Conservation (phyloP, 2,113 vertebrate genomes). For the Heterotilapia buettikoferi region DNA sequence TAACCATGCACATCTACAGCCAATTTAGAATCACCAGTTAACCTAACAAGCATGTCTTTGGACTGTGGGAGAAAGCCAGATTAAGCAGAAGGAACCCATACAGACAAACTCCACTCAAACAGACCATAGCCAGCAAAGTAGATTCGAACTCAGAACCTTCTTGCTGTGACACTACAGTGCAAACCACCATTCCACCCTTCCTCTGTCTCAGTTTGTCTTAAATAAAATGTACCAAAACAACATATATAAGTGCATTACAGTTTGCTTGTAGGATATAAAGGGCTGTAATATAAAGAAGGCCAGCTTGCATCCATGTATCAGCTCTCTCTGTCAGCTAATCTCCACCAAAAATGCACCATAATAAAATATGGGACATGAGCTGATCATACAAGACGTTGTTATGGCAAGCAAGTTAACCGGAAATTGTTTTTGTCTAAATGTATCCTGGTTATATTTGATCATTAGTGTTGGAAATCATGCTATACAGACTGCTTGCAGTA, state of each 20-base stretch:
- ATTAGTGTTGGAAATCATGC: background rate
- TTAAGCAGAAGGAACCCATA: background rate
- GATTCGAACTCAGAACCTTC: background rate
- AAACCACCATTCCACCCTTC: background rate
- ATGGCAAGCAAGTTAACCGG: background rate
- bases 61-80: background rate
- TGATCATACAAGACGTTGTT: background rate
- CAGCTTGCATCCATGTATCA: background rate
- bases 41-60: background rate
- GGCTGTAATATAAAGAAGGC: background rate
- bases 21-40: background rate
- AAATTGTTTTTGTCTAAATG: background rate
- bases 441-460: background rate
- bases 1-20: background rate
- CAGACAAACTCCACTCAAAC: background rate
- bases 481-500: background rate
- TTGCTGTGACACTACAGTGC: background rate
- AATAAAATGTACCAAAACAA: background rate
- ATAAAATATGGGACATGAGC: background rate
- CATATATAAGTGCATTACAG: background rate
- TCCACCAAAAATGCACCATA: background rate
- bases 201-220: background rate
- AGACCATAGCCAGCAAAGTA: background rate
- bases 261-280: background rate
- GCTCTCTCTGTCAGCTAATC: background rate